Percentiles rank a stretch among this genome's conserved stretches.
Evolutionary conservation across 2,888 invertebrate genomes (phyloP).

Genomic region (Pseudococcus viburni): DNA sequence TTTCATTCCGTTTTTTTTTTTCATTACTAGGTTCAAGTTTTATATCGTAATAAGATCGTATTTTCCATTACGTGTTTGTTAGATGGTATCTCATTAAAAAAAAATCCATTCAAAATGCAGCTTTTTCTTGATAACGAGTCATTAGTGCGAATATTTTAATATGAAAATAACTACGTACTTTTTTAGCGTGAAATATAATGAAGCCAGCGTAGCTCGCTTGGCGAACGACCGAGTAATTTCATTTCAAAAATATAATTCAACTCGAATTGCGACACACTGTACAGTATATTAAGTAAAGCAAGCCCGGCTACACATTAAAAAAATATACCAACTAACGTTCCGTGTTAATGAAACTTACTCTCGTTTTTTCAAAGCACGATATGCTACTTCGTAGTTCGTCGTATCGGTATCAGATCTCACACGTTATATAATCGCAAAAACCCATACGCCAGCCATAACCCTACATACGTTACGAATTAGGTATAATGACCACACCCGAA

Average conservation of each 20-base stretch:
- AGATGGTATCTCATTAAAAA: conserved; percentile 44
- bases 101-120: conserved; percentile 40
- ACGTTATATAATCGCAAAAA: background rate
- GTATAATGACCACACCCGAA: no score
- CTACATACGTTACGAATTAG: no score
- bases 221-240: background rate
- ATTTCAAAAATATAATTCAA: conserved; percentile 28
- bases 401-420: background rate
- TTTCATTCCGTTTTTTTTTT: no score
- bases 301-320: background rate
- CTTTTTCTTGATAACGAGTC: conserved; percentile 46
- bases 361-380: background rate
- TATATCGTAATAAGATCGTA: conserved; percentile 47
- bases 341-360: conserved; percentile 32
- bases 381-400: no score
- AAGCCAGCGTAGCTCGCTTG: background rate
- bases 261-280: background rate
- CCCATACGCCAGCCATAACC: background rate
- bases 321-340: conserved; percentile 2
- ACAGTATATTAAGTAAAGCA: conserved; percentile 11
- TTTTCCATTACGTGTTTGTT: conserved; percentile 28
- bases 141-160: conserved; percentile 46
- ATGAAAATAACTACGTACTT: conserved; percentile 22
- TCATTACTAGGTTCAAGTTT: conserved; percentile 11
- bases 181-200: conserved; percentile 11